phyloP scores from a whole-genome alignment of 2,797 vertebrate species.

The Platyrinchus mystaceus region DNA sequence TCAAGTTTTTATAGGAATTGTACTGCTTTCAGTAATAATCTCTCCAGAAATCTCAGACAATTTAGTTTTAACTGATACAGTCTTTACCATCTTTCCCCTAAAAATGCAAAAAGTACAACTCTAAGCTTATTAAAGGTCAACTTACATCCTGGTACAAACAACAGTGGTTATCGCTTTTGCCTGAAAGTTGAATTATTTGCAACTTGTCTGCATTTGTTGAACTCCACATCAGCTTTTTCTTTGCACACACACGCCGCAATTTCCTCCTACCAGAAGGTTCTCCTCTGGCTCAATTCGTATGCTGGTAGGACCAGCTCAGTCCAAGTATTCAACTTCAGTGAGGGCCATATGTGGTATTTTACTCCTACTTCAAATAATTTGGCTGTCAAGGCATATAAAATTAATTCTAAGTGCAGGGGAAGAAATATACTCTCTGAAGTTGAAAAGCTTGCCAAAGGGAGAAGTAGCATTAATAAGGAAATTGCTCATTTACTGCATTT shows the following conservation, averaged over 20 bases:
- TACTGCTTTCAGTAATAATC: background rate
- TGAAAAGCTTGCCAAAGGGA: constrained; percentile 23
- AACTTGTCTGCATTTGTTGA: background rate
- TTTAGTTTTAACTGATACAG: background rate
- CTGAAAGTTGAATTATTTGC: background rate
- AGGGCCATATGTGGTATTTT: background rate
- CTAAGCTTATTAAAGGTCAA: background rate
- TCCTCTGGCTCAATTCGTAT: background rate
- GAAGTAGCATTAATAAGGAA: constrained; percentile 5
- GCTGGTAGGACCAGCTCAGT: background rate
- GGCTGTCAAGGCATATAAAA: background rate
- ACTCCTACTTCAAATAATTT: background rate
- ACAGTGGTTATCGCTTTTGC: background rate
- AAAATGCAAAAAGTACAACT: background rate
- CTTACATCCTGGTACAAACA: background rate
- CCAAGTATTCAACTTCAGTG: background rate
- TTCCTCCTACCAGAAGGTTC: background rate
- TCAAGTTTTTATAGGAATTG: background rate
- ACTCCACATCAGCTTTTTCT: background rate
- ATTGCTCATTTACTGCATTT: background rate
- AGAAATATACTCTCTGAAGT: background rate
- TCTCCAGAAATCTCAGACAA: background rate
- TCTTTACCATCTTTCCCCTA: background rate
- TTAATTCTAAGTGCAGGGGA: constrained; percentile 10
- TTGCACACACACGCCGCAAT: background rate